phyloP scores from a whole-genome alignment of 2,113 vertebrate genomes.

The Collichthys lucidus region DNA sequence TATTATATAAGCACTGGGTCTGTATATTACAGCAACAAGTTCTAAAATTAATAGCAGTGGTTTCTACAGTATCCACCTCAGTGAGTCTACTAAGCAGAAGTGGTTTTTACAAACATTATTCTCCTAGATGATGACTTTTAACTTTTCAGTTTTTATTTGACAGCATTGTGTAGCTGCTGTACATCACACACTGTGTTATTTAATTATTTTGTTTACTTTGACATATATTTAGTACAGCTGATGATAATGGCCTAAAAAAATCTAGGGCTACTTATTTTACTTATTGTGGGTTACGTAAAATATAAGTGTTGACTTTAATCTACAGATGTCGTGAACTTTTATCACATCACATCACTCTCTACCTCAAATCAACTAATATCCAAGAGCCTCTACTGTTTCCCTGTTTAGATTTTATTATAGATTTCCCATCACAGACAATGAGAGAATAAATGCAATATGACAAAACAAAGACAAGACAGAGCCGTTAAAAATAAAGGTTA shows the following conservation, averaged over 20 bases:
- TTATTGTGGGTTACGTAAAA: not conserved
- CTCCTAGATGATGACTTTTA: not conserved
- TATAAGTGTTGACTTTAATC: not conserved
- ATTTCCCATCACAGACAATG: too few relatives aligned
- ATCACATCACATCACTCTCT: not conserved
- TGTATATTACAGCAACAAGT: not conserved
- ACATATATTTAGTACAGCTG: not conserved
- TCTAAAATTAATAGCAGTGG: conserved; percentile 8
- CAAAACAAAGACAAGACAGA: too few relatives aligned
- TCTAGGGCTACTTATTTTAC: not conserved
- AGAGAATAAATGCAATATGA: too few relatives aligned
- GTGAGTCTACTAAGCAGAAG: not conserved
- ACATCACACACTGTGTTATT: not conserved
- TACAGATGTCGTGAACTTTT: not conserved
- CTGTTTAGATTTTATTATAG: too few relatives aligned
- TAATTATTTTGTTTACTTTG: not conserved
- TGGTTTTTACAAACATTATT: not conserved
- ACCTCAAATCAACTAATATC: too few relatives aligned
- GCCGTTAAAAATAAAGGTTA: too few relatives aligned
- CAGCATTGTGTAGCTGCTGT: not conserved
- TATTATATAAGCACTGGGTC: not conserved
- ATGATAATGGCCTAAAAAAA: not conserved
- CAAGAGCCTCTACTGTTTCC: too few relatives aligned
- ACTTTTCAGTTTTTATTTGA: not conserved
- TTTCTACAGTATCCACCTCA: not conserved